These are phyloP conservation scores for Drosophila truncata DNA, from an alignment of 1,140 invertebrate species.

Conservation along the genomic window DNA sequence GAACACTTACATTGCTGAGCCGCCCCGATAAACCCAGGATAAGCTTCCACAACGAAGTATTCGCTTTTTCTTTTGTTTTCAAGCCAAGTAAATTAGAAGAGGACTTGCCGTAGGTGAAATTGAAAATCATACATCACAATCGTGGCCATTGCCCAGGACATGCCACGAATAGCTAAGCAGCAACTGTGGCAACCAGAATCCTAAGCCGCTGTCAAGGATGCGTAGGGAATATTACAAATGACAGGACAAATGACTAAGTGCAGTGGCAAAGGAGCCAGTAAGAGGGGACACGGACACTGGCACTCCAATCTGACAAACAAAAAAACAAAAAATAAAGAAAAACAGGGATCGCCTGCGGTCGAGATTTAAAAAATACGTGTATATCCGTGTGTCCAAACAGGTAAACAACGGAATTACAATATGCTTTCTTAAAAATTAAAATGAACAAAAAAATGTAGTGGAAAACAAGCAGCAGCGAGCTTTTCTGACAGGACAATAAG, in stretches of 20 bases:
- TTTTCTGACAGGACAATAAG: slow-evolving; percentile 76
- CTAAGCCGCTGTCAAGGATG: slow-evolving; percentile 73
- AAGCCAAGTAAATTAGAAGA: slow-evolving; percentile 28
- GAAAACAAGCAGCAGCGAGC: slow-evolving; percentile 24
- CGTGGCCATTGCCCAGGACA: slow-evolving; percentile 64
- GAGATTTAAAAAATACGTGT: slow-evolving; percentile 65
- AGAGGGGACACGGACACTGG: slow-evolving; percentile 39
- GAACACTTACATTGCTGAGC: slow-evolving; percentile 5
- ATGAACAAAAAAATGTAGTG: slow-evolving; percentile 40
- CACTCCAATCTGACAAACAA: slow-evolving; percentile 58
- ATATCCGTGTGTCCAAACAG: slow-evolving; percentile 51
- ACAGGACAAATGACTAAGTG: slow-evolving; percentile 73
- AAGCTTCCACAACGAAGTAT: slow-evolving; percentile 5
- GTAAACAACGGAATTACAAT: slow-evolving; percentile 81
- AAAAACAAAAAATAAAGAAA: slow-evolving; percentile 45
- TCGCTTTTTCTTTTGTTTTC: not conserved
- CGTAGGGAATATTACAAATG: slow-evolving; percentile 73
- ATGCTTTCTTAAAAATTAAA: slow-evolving; percentile 82
- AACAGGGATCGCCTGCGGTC: slow-evolving; percentile 59
- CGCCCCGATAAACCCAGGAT: slow-evolving; percentile 8
- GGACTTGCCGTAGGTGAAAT: slow-evolving; percentile 57
- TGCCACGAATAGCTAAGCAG: slow-evolving; percentile 71
- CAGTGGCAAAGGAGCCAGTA: slow-evolving; percentile 13
- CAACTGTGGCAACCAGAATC: slow-evolving; percentile 36
- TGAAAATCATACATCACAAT: slow-evolving; percentile 77